Conservation (phyloP, 2,888 invertebrate genomes). For the Lissocephala sabroskyi region DNA sequence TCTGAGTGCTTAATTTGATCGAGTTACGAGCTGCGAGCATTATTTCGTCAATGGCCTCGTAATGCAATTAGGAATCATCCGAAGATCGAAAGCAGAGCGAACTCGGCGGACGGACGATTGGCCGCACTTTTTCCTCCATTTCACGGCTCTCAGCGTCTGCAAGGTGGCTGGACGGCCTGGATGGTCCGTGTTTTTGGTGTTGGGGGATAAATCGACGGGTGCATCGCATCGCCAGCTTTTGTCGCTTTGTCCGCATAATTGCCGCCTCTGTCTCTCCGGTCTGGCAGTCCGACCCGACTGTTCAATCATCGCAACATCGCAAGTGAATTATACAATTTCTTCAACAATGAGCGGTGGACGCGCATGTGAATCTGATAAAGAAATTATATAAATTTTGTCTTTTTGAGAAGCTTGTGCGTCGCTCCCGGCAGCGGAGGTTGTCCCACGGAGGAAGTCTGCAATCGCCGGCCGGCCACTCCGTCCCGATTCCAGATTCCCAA, state of each 20-base stretch:
- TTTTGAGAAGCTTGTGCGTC: constrained; percentile 42
- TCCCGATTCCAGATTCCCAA: too few relatives aligned
- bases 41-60: constrained; percentile 16
- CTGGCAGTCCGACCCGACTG: constrained; percentile 6
- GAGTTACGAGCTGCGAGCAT: too few relatives aligned
- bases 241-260: constrained; percentile 50
- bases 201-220: constrained; percentile 26
- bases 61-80: constrained; percentile 44
- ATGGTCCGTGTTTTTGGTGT: constrained; percentile 21
- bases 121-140: constrained; percentile 45
- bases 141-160: constrained; percentile 28
- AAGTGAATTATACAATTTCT: constrained; percentile 52
- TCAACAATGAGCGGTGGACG: constrained; percentile 34
- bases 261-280: constrained; percentile 28
- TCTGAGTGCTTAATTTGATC: too few relatives aligned
- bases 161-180: constrained; percentile 6
- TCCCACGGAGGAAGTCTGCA: constrained; percentile 43
- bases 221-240: constrained; percentile 29
- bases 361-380: constrained; percentile 41
- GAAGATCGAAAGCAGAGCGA: constrained; percentile 49
- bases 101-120: constrained; percentile 25
- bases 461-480: constrained; percentile 46
- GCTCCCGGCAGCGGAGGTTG: constrained; percentile 2
- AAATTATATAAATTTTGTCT: constrained; percentile 54
- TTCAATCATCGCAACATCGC: constrained; percentile 37